Percentiles rank a stretch among this genome's conserved stretches.
These are phyloP conservation scores for Chrosomus eos DNA, from an alignment of 2,797 vertebrate species.

Conservation along the genomic window DNA sequence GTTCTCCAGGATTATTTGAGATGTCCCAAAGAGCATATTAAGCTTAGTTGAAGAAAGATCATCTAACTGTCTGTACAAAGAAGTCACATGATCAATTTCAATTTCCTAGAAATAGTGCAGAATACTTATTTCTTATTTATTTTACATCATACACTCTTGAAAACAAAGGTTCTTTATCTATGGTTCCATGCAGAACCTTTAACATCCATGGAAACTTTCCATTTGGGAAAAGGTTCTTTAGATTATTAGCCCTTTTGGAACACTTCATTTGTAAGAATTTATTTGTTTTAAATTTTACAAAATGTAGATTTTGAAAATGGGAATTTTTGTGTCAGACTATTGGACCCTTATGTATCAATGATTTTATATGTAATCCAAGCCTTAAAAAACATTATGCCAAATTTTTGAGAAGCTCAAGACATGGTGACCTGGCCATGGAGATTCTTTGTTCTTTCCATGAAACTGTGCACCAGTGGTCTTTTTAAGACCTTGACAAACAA, in stretches of 20 bases:
- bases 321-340: background rate
- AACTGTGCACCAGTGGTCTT: constrained; percentile 18
- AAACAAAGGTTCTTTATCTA: background rate
- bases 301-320: background rate
- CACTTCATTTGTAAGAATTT: background rate
- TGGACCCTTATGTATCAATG: background rate
- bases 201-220: background rate
- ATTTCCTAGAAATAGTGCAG: background rate
- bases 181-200: background rate
- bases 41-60: background rate
- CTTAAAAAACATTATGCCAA: background rate
- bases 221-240: background rate
- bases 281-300: background rate
- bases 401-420: background rate
- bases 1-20: background rate
- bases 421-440: background rate
- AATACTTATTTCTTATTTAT: background rate
- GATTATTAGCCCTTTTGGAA: background rate
- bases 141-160: background rate
- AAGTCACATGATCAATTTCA: background rate
- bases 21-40: background rate
- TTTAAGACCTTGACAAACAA: constrained; percentile 14
- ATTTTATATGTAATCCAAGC: background rate
- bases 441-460: constrained; percentile 17
- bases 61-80: background rate